phyloP scores from a whole-genome alignment of 2,888 invertebrate genomes.

The Adelognathus sp. region DNA sequence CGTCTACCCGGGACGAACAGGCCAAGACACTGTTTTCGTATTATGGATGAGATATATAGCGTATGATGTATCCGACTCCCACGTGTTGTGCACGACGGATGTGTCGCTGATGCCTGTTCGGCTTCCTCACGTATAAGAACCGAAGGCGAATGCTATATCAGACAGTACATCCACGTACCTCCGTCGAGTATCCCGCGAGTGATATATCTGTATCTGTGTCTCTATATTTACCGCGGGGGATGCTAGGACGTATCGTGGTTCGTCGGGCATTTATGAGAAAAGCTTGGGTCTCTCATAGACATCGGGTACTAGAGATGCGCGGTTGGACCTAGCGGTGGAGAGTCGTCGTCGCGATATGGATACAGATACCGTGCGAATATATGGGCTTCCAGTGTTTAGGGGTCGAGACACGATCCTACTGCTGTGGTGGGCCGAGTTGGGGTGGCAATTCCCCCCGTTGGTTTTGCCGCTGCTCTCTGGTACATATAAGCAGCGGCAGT shows the following conservation, averaged over 20 bases:
- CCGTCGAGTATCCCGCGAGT: conserved; percentile 23
- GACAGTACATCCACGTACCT: conserved; percentile 52
- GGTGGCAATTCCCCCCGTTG: conserved; percentile 28
- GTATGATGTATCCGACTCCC: neutral
- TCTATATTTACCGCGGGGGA: conserved; percentile 23
- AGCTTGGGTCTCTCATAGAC: conserved; percentile 65
- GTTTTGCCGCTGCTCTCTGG: conserved; percentile 29
- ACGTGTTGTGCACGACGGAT: conserved; percentile 27
- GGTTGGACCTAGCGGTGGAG: conserved; percentile 49
- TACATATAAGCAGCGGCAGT: neutral
- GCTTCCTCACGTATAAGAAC: conserved; percentile 39
- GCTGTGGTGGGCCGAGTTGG: conserved; percentile 19
- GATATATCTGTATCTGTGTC: conserved; percentile 27
- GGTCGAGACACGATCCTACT: conserved; percentile 63
- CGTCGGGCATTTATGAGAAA: conserved; percentile 70
- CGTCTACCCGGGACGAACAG: neutral
- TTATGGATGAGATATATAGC: conserved; percentile 19
- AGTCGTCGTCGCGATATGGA: conserved; percentile 61
- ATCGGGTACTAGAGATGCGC: conserved; percentile 26
- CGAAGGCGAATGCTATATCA: conserved; percentile 30
- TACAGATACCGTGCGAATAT: conserved; percentile 50
- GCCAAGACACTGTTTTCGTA: conserved; percentile 1
- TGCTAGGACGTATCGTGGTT: conserved; percentile 49
- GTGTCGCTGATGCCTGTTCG: conserved; percentile 39
- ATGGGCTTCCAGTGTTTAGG: conserved; percentile 73